These are phyloP conservation scores for Palythoa grandis DNA, from an alignment of 92 coral and sea anemone species.

Conservation along the genomic window DNA sequence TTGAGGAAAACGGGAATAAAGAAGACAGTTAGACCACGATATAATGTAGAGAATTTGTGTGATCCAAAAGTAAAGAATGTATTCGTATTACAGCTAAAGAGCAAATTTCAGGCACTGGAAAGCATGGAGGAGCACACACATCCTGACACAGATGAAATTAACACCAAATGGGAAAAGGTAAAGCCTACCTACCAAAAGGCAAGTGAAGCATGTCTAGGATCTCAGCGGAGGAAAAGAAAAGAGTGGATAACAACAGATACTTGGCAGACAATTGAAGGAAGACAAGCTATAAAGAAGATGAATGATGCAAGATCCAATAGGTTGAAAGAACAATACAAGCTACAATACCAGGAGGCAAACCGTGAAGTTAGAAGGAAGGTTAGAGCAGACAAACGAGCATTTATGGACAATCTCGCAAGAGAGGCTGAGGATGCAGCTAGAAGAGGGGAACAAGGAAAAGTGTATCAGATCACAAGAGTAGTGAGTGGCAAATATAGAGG, in stretches of 20 bases:
- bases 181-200: constrained; percentile 22
- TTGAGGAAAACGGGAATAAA: not conserved
- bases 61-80: not conserved
- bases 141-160: constrained; percentile 10
- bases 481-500: constrained; percentile 17
- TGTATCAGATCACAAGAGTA: constrained; percentile 22
- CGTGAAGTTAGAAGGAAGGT: no score
- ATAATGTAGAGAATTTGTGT: not conserved
- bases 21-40: not conserved
- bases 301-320: constrained; percentile 20
- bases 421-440: constrained; percentile 23
- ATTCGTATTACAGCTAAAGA: not conserved
- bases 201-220: constrained; percentile 27
- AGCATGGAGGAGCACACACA: constrained; percentile 2
- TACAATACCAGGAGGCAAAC: not conserved
- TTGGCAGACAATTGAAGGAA: constrained; percentile 9
- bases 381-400: constrained; percentile 21
- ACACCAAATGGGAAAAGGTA: constrained; percentile 33
- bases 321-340: constrained; percentile 2
- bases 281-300: constrained; percentile 16
- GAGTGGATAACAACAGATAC: constrained; percentile 35
- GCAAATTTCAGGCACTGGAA: not conserved
- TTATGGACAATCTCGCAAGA: constrained; percentile 24
- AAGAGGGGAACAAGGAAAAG: constrained; percentile 34
- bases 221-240: not conserved